phyloP scores from a whole-genome alignment of 2,113 vertebrate genomes.

The Eurystomus gularis region DNA sequence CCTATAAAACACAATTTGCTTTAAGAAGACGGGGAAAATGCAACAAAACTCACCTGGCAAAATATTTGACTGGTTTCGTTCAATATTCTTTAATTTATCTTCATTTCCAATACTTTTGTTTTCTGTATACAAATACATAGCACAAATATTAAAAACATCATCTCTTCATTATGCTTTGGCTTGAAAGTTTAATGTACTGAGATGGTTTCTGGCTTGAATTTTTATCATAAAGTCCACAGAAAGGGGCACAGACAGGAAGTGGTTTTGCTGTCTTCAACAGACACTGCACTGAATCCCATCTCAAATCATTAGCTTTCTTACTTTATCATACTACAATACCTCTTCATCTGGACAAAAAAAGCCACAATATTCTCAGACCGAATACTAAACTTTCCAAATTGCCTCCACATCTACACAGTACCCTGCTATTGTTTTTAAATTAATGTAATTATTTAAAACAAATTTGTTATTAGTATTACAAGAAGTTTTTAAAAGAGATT shows the following conservation, averaged over 20 bases:
- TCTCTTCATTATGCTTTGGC: background rate
- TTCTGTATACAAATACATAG: conserved; percentile 43
- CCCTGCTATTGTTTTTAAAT: background rate
- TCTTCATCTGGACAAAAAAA: background rate
- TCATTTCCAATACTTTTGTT: conserved; percentile 80
- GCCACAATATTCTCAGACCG: background rate
- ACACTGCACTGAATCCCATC: background rate
- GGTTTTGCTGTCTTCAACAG: background rate
- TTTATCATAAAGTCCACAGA: background rate
- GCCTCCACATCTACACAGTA: background rate
- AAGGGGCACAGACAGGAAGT: background rate
- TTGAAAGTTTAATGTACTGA: background rate
- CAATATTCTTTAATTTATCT: conserved; percentile 87
- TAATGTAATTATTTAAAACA: background rate
- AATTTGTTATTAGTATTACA: background rate
- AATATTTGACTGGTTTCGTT: conserved; percentile 91
- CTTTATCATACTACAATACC: background rate
- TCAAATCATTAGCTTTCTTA: background rate
- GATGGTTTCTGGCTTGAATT: background rate
- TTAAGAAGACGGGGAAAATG: background rate
- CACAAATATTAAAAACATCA: background rate
- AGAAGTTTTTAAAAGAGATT: background rate
- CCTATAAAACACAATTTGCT: background rate
- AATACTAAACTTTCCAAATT: background rate
- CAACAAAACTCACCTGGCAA: conserved; percentile 82